Base-by-base conservation (phyloP, 23 tunicate genomes). In the Trididemnum clinides region DNA sequence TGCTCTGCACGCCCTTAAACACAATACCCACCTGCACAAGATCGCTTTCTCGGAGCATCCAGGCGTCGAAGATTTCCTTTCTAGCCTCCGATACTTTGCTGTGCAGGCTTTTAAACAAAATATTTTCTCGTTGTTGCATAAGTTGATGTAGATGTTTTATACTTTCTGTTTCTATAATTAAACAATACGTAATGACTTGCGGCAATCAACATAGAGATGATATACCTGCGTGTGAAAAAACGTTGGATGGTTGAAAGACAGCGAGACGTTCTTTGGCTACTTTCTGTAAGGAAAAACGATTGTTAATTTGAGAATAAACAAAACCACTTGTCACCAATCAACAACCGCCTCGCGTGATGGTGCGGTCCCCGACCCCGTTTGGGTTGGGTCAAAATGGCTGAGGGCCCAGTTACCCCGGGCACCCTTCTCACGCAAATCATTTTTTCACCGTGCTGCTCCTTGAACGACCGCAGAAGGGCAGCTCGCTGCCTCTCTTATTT, bases 21-120 rank as follows among this genome's bases (percentile, higher is more conserved):
- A 15, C 70, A 22, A 5, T 12, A 20, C 39, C 28, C 49, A 89
- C 99, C 92, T 95, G 99, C 2, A 95, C 99, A 5, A 90, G 77
- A 63, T 95, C 99, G 71, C 95, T 90, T 59, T 90, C 90, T 31
- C 44, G 66, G 78, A 95, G 20, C 99, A 90, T 90, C 99, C 99
- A 95, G 27, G 72, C 23, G 4, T 95, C 99, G 44, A 95, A 95
- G 57, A 95, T 57, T 0, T 81, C 80, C 34, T 90, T 90, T 33
- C 99, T 96, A 21, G 99, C 99, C 30, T 83, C 74, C 64, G 33
- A 59, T 72, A 95, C 44, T 34, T 85, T 87, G 2, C n/a, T 51
- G 4, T 87, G 83, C 10, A 95, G 92, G 26, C 87, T 86, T 26
- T 31, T 72, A 71, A 90, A 95, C n/a, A 82, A 69, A 44, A 44